Base-by-base conservation (phyloP, 1,140 invertebrate genomes). In the Melipona quadrifasciata region DNA sequence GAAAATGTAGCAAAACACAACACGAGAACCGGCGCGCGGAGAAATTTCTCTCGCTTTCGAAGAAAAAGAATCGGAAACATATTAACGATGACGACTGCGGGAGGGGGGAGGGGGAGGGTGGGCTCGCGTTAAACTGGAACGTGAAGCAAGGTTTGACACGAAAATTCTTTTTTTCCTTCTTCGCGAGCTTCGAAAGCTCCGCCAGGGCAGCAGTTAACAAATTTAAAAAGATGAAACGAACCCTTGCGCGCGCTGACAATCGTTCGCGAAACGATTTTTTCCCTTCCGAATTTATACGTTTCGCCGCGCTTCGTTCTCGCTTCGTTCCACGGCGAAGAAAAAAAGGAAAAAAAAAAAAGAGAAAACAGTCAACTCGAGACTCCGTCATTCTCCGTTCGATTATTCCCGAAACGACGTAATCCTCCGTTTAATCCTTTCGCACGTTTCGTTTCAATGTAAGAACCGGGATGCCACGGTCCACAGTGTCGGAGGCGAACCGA, bases 51-150 rank as follows among this genome's bases (percentile, higher is more conserved):
- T 72, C 58, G 34, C 47, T 21, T 24, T n/a, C 61, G 65, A 81
- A 89, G 80, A 87, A 90, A 89, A 90, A 90, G 89, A 81, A 89
- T 80, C 57, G 85, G 78, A 87, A 90, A 85, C 78, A 70, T 81
- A 67, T 89, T 87, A 90, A 90, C 81, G 87, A 87, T 83, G 82
- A 90, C 81, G 65, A 78, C 71, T 74, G 39, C n/a, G n/a, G n/a
- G n/a, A n/a, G n/a, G n/a, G n/a, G n/a, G n/a, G n/a, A n/a, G n/a
- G n/a, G n/a, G n/a, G n/a, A 68, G 64, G 64, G 31, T 31, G 31
- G 31, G 86, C 82, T 85, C 82, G 85, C 61, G 87, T 87, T 87
- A 89, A 90, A 89, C 85, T 89, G 85, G 72, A 89, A 89, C 87
- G 73, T 76, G 85, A 67, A 78, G 88, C 85, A 80, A 90, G 83